Conservation (phyloP, 2,797 vertebrate species). For the Alectoris magna region DNA sequence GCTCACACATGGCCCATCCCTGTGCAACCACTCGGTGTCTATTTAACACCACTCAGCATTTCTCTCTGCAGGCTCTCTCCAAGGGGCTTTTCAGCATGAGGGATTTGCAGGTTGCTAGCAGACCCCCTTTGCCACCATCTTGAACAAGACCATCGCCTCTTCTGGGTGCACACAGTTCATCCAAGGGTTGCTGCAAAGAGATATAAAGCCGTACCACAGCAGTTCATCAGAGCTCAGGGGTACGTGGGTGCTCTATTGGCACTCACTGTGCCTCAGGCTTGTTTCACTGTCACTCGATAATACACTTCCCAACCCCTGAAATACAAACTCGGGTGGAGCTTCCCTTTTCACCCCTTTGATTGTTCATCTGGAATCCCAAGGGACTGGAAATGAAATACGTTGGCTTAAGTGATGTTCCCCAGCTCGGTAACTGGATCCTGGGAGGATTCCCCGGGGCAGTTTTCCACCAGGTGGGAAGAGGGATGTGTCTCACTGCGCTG, state of each 20-base stretch:
- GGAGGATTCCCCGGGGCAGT: constrained; percentile 24
- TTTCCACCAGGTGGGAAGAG: constrained; percentile 73
- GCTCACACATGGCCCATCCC: not conserved
- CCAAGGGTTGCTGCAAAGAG: not conserved
- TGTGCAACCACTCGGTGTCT: not conserved
- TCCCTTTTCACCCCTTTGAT: constrained; percentile 70
- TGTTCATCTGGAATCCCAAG: constrained; percentile 58
- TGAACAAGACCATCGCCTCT: not conserved
- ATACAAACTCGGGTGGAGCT: constrained; percentile 43
- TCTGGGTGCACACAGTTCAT: not conserved
- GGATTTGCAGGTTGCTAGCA: rapidly evolving
- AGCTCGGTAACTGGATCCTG: constrained; percentile 32
- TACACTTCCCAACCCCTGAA: not conserved
- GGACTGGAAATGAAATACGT: constrained; percentile 41
- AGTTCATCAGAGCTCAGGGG: not conserved
- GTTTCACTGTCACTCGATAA: constrained; percentile 17
- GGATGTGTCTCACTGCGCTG: constrained; percentile 27
- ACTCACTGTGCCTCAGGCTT: not conserved
- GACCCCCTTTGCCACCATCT: not conserved
- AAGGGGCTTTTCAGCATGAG: not conserved
- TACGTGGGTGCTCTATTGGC: not conserved
- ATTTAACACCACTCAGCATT: not conserved
- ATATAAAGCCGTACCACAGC: not conserved
- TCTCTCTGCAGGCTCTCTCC: not conserved
- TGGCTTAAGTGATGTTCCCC: constrained; percentile 61